Percentiles rank a stretch among this genome's conserved stretches.
phyloP scores from a whole-genome alignment of 30 jellyfish, hydroid and myxozoan species.

The Aurelia aurita complex sp. Pacific region DNA sequence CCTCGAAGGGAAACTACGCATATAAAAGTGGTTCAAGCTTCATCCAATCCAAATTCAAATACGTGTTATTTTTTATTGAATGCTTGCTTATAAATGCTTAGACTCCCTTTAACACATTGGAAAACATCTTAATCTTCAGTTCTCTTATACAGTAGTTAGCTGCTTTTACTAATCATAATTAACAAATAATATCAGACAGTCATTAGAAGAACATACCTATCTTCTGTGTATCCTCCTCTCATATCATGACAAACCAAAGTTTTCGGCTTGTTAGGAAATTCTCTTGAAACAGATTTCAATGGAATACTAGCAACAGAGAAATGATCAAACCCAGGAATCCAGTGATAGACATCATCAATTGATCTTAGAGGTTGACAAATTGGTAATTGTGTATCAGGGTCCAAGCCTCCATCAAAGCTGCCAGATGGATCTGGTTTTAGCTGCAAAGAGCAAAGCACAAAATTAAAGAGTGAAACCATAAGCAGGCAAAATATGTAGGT shows the following conservation, averaged over 20 bases:
- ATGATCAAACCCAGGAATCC: conserved; percentile 86
- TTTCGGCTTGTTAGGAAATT: conserved; percentile 51
- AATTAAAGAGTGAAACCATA: background rate
- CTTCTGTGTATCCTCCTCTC: conserved; percentile 95
- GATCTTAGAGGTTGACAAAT: conserved; percentile 63
- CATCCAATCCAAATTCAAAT: no score
- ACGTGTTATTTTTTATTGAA: no score
- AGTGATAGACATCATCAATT: conserved; percentile 35
- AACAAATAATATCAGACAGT: no score
- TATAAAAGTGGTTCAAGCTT: no score
- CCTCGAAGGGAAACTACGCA: no score
- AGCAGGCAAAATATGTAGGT: no score
- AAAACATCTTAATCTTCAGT: no score
- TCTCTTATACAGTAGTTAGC: no score
- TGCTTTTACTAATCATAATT: no score
- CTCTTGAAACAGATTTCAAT: conserved; percentile 21
- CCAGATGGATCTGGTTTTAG: background rate
- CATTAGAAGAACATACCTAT: conserved; percentile 48
- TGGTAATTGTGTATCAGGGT: conserved; percentile 58
- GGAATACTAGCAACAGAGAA: conserved; percentile 62
- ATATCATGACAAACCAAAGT: conserved; percentile 95
- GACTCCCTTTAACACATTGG: no score
- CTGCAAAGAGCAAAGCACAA: background rate
- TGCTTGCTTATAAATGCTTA: no score
- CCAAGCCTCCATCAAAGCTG: background rate